Percentiles rank a stretch among this genome's conserved stretches.
Conservation (phyloP, 2,888 invertebrate species). For the Nephrocerus scutellatus region DNA sequence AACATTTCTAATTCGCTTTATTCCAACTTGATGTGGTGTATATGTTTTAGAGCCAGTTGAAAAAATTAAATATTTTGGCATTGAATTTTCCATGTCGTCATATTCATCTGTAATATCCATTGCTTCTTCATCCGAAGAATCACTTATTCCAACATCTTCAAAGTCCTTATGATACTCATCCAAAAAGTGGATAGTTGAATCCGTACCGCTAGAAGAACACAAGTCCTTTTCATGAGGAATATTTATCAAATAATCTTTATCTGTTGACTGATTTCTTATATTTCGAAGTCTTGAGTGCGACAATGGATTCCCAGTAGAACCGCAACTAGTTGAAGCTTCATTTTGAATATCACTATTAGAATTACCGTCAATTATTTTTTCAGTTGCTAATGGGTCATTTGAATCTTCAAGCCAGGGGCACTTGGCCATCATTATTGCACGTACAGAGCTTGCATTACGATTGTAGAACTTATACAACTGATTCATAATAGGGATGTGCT, state of each 20-base stretch:
- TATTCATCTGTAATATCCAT: constrained; percentile 48
- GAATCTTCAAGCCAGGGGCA: constrained; percentile 50
- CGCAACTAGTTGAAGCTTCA: constrained; percentile 17
- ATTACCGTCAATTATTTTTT: constrained; percentile 9
- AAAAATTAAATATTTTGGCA: constrained; percentile 60
- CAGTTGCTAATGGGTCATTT: constrained; percentile 33
- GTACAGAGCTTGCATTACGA: constrained; percentile 69
- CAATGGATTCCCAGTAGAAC: constrained; percentile 36
- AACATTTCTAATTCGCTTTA: constrained; percentile 65
- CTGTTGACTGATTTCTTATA: constrained; percentile 25
- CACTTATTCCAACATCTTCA: constrained; percentile 24
- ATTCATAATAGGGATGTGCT: constrained; percentile 69
- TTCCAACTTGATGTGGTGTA: constrained; percentile 77
- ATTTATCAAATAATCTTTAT: constrained; percentile 27
- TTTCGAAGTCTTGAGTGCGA: constrained; percentile 32
- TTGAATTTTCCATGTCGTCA: constrained; percentile 59
- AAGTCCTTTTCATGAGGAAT: constrained; percentile 24
- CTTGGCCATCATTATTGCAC: constrained; percentile 70
- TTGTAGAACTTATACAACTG: constrained; percentile 70
- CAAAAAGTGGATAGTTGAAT: constrained; percentile 53
- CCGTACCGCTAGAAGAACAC: constrained; percentile 18
- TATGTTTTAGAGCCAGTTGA: constrained; percentile 77
- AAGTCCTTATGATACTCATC: constrained; percentile 52
- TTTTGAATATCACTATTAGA: neutral
- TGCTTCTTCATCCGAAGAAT: constrained; percentile 25